A percentile compares a stretch with the other conserved stretches of the same genome.
These are phyloP conservation scores for Sinocyclocheilus anophthalmus DNA, from an alignment of 2,113 vertebrate genomes.

Conservation along the genomic window DNA sequence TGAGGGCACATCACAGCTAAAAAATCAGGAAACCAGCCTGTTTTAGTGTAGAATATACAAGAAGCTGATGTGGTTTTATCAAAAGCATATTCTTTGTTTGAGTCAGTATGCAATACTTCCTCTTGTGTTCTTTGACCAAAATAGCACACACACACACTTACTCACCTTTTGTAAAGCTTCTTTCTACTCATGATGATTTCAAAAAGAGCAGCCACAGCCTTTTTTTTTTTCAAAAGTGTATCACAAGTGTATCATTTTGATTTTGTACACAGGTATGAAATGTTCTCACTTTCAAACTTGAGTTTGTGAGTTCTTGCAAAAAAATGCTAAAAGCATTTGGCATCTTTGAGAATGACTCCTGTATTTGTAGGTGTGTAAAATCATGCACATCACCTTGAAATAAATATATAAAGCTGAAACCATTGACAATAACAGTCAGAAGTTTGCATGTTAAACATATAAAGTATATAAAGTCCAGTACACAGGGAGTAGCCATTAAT, in stretches of 20 bases:
- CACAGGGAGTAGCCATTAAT: no score
- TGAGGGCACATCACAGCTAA: slow-evolving; percentile 70
- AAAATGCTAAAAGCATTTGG: not conserved
- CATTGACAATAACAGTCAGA: not conserved
- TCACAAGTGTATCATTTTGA: not conserved
- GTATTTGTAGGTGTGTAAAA: slow-evolving; percentile 14
- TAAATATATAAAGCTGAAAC: not conserved
- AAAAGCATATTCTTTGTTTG: slow-evolving; percentile 83
- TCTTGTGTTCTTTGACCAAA: slow-evolving; percentile 75
- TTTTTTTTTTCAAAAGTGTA: not conserved
- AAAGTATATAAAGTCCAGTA: no score
- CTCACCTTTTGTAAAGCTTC: slow-evolving; percentile 65
- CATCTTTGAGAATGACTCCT: not conserved
- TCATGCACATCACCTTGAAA: not conserved
- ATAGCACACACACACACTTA: slow-evolving; percentile 63
- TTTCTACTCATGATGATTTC: slow-evolving; percentile 54
- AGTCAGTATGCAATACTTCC: slow-evolving; percentile 80
- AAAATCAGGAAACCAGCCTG: slow-evolving; percentile 76
- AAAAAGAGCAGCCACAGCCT: slow-evolving; percentile 65
- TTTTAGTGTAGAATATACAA: slow-evolving; percentile 81
- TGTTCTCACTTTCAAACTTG: not conserved
- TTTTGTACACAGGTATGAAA: not conserved
- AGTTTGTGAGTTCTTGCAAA: not conserved
- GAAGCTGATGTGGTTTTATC: slow-evolving; percentile 80
- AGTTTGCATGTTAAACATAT: not conserved